A percentile compares a stretch with the other conserved stretches of the same genome.
Conservation (phyloP, 37 sponge, comb jelly and placozoan genomes). For the Oscarella lobularis region DNA sequence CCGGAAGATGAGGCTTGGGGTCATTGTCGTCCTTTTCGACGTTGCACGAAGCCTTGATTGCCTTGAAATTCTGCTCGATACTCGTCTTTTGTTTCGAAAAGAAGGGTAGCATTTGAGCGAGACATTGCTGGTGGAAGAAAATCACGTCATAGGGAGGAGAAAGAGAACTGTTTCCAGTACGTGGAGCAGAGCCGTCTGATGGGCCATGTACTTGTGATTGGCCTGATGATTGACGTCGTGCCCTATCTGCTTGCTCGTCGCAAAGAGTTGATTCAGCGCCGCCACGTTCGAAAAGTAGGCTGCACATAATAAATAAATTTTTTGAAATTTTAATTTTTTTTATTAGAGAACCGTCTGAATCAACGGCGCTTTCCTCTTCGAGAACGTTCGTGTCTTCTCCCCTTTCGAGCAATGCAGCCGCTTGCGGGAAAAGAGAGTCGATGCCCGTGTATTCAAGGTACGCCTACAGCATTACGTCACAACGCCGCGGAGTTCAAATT, state of each 20-base stretch:
- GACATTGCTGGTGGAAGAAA: conserved; percentile 28
- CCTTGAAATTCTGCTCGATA: conserved; percentile 35
- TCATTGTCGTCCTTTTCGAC: neutral
- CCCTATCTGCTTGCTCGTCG: conserved; percentile 54
- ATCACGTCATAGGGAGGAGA: conserved; percentile 1
- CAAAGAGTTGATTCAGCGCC: conserved; percentile 28
- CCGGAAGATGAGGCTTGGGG: conserved; percentile 20
- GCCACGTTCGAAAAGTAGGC: conserved; percentile 44
- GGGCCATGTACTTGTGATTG: conserved; percentile 73
- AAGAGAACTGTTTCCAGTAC: conserved; percentile 12
- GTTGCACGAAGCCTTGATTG: conserved; percentile 23
- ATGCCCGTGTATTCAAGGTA: neutral
- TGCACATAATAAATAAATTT: no score
- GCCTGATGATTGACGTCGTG: conserved; percentile 19
- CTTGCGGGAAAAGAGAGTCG: neutral
- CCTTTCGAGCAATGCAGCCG: neutral
- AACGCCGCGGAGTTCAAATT: neutral
- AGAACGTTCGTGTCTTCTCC: neutral
- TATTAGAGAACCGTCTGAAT: no score
- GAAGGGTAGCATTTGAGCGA: conserved; percentile 9
- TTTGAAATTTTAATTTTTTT: no score
- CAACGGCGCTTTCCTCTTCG: neutral
- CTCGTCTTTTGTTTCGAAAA: conserved; percentile 37
- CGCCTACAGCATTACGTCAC: neutral
- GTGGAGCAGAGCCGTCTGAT: conserved; percentile 56